Evolutionary conservation across 2,888 invertebrate genomes (phyloP), one percentile per base, ranked within the genome.

Genomic region (Troides helena): DNA sequence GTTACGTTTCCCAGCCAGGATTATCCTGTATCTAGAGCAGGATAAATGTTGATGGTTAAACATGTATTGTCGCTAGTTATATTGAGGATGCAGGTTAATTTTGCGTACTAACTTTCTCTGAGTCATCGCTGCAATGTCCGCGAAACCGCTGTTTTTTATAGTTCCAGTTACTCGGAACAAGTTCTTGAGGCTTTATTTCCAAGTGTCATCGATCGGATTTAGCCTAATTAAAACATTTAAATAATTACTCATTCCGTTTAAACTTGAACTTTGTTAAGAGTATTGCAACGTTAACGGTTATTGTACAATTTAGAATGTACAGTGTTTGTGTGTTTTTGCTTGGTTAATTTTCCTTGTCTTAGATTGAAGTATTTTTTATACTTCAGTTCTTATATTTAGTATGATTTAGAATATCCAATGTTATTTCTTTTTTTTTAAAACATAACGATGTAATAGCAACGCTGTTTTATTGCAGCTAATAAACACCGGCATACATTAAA

Each of bases 111-210:
- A 53, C 18, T 23, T 14, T 17, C 56, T 70, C 46, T 72, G 72
- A 73, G 61, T 73, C 72, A 72, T 43, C 65, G 62, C 70, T 71
- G 68, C 64, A 69, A 39, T 70, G 71, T 71, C 72, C 70, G 69
- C 70, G 61, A 71, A 72, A 70, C 63, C 39, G 25, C 30, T 46
- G 61, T 58, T 50, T 62, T 30, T 64, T 62, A 62, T 23, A 46
- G 30, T 53, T 67, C 66, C 66, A 67, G 60, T 57, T 30, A 23
- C 23, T 58, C 14, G 57, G 18, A 61, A 61, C 61, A 21, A 25
- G 60, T 60, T 61, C 30, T 61, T 61, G n/a, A 3, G 21, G n/a
- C 6, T 60, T 30, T 36, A 59, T 46, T 46, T 65, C 1, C 2
- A n/a, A 46, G 46, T 21, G 30, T 1, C n/a, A 56, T 67, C 36